These are phyloP conservation scores for Scaptomyza tumidula DNA, from an alignment of 2,888 invertebrate genomes.

Conservation along the genomic window DNA sequence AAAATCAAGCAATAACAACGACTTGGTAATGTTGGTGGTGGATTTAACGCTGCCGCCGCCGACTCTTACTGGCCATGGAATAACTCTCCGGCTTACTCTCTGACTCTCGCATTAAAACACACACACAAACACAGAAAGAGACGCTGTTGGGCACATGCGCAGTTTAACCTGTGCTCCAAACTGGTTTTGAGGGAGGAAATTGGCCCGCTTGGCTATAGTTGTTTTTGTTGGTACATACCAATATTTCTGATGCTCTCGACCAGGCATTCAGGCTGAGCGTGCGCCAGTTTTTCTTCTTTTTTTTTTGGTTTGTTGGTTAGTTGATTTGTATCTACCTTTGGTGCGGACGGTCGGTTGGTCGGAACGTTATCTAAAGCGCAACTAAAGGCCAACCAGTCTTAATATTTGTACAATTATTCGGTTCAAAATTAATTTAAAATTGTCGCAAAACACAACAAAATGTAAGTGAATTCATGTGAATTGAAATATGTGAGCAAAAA, in stretches of 20 bases:
- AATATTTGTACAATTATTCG: constrained; percentile 42
- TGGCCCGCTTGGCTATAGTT: constrained; percentile 46
- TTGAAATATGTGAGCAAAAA: constrained; percentile 34
- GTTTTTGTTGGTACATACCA: constrained; percentile 63
- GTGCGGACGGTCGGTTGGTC: constrained; percentile 78
- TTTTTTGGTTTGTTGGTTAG: constrained; percentile 63
- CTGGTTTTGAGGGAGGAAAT: constrained; percentile 81
- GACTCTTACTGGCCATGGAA: constrained; percentile 45
- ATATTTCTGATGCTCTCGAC: constrained; percentile 56
- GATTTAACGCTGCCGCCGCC: constrained; percentile 5
- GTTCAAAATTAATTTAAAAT: constrained; percentile 46
- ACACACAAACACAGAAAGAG: constrained; percentile 3
- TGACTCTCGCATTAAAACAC: constrained; percentile 8
- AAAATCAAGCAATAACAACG: constrained; percentile 22
- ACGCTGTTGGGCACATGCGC: constrained; percentile 64
- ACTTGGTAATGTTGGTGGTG: constrained; percentile 43
- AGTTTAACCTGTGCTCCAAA: constrained; percentile 75
- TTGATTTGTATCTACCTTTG: constrained; percentile 81
- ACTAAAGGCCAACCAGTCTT: constrained; percentile 71
- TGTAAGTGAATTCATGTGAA: constrained; percentile 51
- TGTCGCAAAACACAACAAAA: constrained; percentile 50
- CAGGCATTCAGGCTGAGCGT: constrained; percentile 59
- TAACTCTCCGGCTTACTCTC: constrained; percentile 34
- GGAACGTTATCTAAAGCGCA: constrained; percentile 66
- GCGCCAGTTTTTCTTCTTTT: constrained; percentile 60